phyloP scores from a whole-genome alignment of 2,888 invertebrate species.

The Phrixothrix hirtus region DNA sequence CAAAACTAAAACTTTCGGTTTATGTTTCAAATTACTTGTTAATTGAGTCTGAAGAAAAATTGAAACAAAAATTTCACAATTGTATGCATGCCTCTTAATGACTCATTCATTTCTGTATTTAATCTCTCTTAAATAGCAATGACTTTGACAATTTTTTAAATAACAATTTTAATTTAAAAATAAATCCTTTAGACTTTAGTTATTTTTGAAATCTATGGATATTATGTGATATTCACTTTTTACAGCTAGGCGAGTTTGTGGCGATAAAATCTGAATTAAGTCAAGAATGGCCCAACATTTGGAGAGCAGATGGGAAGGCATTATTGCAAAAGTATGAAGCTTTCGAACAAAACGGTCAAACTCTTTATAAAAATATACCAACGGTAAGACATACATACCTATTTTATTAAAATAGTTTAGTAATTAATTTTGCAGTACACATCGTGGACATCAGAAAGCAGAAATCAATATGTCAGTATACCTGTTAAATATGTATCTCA shows the following conservation, averaged over 20 bases:
- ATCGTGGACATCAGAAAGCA: constrained; percentile 82
- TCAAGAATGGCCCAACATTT: constrained; percentile 84
- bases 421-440: constrained; percentile 68
- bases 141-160: no score
- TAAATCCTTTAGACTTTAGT: no score
- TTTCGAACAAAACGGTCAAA: constrained; percentile 79
- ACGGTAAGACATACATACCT: constrained; percentile 67
- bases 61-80: no score
- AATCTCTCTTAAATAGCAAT: no score
- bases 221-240: no score
- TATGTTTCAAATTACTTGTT: no score
- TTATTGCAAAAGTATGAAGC: constrained; percentile 82
- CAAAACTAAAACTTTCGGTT: no score
- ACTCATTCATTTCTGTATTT: no score
- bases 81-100: no score
- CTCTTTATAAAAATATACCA: constrained; percentile 83
- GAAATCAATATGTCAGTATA: constrained; percentile 77
- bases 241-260: constrained; percentile 86
- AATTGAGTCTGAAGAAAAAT: no score
- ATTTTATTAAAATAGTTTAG: not conserved
- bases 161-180: no score
- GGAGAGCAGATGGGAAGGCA: constrained; percentile 88
- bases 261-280: constrained; percentile 80
- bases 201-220: constrained; percentile 23
- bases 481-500: constrained; percentile 76